phyloP scores from a whole-genome alignment of 1,140 invertebrate genomes.

The Drosophila parabipectinata region DNA sequence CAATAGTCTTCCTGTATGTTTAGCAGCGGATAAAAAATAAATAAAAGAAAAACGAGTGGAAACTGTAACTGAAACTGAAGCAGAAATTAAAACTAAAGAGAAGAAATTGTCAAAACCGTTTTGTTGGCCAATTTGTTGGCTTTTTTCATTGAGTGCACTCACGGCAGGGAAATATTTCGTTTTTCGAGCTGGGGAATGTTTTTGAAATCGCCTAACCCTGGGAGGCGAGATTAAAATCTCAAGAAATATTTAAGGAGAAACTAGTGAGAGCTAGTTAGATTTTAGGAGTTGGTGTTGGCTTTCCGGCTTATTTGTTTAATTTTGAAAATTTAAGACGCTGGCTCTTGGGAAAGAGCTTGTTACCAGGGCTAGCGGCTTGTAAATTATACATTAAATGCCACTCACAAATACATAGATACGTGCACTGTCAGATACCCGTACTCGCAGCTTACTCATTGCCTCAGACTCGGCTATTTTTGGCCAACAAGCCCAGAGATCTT shows the following conservation, averaged over 20 bases:
- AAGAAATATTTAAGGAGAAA: slow-evolving; percentile 2
- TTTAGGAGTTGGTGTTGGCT: neutral
- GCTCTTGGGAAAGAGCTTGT: neutral
- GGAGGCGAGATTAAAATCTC: slow-evolving; percentile 6
- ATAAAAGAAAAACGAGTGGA: neutral
- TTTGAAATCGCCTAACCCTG: slow-evolving; percentile 4
- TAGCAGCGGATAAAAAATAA: slow-evolving; percentile 14
- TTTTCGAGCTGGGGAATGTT: slow-evolving; percentile 10
- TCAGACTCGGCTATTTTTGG: slow-evolving; percentile 9
- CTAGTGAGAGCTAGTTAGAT: neutral
- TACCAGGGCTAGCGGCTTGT: neutral
- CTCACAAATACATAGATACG: slow-evolving; percentile 1
- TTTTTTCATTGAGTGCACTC: slow-evolving; percentile 25
- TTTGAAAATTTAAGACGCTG: neutral
- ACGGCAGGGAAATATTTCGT: slow-evolving; percentile 12
- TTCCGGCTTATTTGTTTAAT: neutral
- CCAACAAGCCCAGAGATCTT: slow-evolving; percentile 2
- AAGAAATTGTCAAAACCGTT: slow-evolving; percentile 31
- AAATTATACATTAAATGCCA: slow-evolving; percentile 24
- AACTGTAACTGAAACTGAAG: neutral
- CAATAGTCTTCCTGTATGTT: slow-evolving; percentile 43
- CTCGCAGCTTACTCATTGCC: slow-evolving; percentile 15
- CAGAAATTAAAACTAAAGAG: neutral
- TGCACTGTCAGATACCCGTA: slow-evolving; percentile 1
- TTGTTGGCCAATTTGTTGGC: slow-evolving; percentile 32